Conservation (phyloP, 1,140 invertebrate species). For the Drosophila sp. region DNA sequence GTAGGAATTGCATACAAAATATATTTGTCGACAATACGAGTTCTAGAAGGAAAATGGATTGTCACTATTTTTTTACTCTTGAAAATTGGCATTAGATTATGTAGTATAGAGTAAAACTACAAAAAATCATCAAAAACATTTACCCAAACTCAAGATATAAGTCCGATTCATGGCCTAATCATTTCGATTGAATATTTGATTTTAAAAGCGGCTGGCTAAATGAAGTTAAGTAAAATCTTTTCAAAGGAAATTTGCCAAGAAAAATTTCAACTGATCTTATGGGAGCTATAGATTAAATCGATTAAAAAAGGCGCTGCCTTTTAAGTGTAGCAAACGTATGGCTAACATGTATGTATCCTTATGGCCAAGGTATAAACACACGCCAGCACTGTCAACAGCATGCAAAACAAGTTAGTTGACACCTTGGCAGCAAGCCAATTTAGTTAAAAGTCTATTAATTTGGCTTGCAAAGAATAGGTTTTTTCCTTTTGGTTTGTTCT, state of each 20-base stretch:
- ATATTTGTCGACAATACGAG: constrained; percentile 20
- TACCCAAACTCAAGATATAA: too few relatives aligned
- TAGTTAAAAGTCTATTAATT: constrained; percentile 60
- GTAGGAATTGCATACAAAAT: constrained; percentile 4
- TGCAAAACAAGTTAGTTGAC: constrained; percentile 67
- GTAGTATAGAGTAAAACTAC: too few relatives aligned
- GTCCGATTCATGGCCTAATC: too few relatives aligned
- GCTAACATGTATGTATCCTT: background rate
- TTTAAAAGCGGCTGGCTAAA: too few relatives aligned
- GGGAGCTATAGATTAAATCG: too few relatives aligned
- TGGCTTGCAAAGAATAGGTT: constrained; percentile 50
- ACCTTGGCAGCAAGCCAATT: constrained; percentile 35
- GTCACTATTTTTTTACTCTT: too few relatives aligned
- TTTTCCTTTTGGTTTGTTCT: background rate
- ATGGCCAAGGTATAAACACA: background rate
- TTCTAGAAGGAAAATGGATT: constrained; percentile 25
- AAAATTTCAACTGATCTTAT: too few relatives aligned
- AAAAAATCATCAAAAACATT: too few relatives aligned
- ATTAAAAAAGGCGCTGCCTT: background rate
- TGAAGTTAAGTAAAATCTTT: too few relatives aligned
- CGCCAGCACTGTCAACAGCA: constrained; percentile 29
- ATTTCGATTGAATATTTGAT: too few relatives aligned
- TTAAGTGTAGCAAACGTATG: background rate
- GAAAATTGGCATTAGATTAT: too few relatives aligned
- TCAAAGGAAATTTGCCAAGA: too few relatives aligned